Evolutionary conservation across 2,113 vertebrate species (phyloP).

Genomic region (Struthio camelus): DNA sequence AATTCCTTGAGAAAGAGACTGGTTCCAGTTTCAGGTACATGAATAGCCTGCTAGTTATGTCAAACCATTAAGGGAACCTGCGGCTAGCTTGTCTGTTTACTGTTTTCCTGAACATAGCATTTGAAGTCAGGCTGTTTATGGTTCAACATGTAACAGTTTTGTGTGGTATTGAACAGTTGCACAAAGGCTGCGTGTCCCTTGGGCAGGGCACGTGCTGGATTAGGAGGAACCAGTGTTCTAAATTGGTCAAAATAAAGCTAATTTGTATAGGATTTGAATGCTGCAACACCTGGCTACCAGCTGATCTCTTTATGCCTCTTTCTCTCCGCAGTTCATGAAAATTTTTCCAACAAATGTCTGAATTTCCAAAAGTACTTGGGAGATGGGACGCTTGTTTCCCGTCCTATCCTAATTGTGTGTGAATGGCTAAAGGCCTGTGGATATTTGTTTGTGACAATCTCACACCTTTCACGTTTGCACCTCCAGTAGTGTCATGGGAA

Average conservation of each 20-base stretch:
- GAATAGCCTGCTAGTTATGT: background rate
- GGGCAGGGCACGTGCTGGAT: background rate
- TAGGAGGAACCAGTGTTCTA: background rate
- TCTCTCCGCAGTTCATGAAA: background rate
- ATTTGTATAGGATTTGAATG: background rate
- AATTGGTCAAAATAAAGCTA: background rate
- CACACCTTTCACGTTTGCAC: background rate
- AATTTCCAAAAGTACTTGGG: background rate
- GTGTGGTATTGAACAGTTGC: background rate
- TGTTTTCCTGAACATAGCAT: background rate
- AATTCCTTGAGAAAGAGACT: background rate
- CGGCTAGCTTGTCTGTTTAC: background rate
- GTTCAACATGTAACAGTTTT: background rate
- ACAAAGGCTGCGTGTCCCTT: background rate
- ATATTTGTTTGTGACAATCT: background rate
- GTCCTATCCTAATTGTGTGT: background rate
- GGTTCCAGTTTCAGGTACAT: background rate
- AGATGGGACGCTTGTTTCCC: background rate
- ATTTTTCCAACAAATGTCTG: background rate
- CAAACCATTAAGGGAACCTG: background rate
- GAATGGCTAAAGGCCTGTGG: background rate
- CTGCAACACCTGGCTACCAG: background rate
- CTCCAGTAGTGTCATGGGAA: background rate
- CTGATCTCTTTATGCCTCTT: background rate
- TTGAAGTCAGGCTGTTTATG: background rate